phyloP scores from a whole-genome alignment of 2,113 vertebrate species.

The Silurus meridionalis region DNA sequence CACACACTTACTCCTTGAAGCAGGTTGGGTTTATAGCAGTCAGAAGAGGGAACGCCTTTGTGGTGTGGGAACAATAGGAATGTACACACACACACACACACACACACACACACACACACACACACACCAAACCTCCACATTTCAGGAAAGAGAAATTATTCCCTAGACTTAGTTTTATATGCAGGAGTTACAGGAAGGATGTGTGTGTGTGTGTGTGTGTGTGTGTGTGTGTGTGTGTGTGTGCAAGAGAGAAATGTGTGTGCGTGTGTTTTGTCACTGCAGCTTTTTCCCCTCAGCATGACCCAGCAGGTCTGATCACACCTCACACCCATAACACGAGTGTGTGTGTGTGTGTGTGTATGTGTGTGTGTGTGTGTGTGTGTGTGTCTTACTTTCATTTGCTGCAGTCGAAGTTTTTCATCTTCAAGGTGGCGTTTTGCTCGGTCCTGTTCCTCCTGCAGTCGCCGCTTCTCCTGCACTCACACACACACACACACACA shows the following conservation, averaged over 20 bases:
- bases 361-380: conserved; percentile 11
- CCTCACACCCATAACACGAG: neutral
- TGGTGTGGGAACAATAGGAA: conserved; percentile 37
- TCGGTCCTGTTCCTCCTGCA: conserved; percentile 78
- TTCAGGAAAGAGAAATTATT: neutral
- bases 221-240: conserved; percentile 27
- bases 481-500: conserved; percentile 25
- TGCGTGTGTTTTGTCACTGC: conserved; percentile 26
- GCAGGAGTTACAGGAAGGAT: conserved; percentile 33
- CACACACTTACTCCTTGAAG: neutral
- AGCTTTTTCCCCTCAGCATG: neutral
- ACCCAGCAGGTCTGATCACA: conserved; percentile 14
- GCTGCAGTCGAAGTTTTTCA: conserved; percentile 79
- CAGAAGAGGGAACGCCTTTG: conserved; percentile 20
- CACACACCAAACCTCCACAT: conserved; percentile 1
- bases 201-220: conserved; percentile 35
- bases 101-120: conserved; percentile 55
- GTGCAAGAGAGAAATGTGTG: conserved; percentile 1
- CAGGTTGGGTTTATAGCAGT: neutral
- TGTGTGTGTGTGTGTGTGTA: neutral
- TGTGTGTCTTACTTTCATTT: conserved; percentile 76
- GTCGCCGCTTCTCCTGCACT: conserved; percentile 78
- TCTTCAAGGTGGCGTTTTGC: conserved; percentile 81
- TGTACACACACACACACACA: conserved; percentile 49
- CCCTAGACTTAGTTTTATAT: neutral